These are phyloP conservation scores for Cotesia glomerata DNA, from an alignment of 1,140 invertebrate genomes.

Conservation along the genomic window DNA sequence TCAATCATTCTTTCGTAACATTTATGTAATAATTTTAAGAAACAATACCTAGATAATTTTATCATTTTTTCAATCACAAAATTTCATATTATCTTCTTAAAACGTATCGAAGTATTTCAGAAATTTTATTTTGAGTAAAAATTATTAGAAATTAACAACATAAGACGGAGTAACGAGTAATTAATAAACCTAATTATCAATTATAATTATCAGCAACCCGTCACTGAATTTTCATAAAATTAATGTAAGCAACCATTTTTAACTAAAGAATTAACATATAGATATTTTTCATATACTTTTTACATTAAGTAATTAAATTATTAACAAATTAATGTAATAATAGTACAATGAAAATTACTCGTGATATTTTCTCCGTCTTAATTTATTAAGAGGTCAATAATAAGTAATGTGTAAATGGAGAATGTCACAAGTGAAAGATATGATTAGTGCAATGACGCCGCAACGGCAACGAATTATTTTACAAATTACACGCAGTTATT, in stretches of 20 bases:
- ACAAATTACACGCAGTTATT: conserved; percentile 33
- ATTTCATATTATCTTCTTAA: background rate
- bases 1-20: background rate
- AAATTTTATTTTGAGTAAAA: background rate
- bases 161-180: background rate
- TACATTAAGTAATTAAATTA: too few relatives aligned
- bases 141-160: background rate
- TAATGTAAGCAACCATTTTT: too few relatives aligned
- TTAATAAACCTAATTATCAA: background rate
- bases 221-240: too few relatives aligned
- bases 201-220: background rate
- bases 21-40: background rate
- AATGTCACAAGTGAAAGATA: conserved; percentile 5
- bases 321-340: too few relatives aligned
- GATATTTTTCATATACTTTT: too few relatives aligned
- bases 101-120: background rate
- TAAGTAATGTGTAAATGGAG: background rate
- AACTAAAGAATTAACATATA: too few relatives aligned
- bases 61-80: background rate
- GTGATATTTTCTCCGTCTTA: background rate
- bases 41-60: background rate
- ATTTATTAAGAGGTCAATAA: conserved; percentile 4
- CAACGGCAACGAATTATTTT: conserved; percentile 26
- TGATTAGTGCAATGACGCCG: conserved; percentile 20
- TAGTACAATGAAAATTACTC: background rate